A percentile compares a stretch with the other conserved stretches of the same genome.
Evolutionary conservation across 1,140 invertebrate species (phyloP).

Genomic region (Tetranychus cinnabarinus): DNA sequence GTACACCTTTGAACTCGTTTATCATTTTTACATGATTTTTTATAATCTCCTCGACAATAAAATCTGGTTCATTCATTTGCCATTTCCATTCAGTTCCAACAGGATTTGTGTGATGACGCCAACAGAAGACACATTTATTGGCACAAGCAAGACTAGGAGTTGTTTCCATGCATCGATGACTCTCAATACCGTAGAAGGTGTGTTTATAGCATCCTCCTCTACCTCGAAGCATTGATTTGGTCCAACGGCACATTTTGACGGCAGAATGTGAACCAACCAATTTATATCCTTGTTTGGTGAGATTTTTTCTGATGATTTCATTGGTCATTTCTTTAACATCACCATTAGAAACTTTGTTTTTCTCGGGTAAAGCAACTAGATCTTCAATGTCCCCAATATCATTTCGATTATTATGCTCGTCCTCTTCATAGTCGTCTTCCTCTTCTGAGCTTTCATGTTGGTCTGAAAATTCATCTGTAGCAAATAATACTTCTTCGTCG

Average conservation of each 20-base stretch:
- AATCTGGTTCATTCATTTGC: constrained; percentile 33
- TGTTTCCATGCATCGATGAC: constrained; percentile 37
- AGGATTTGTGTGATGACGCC: constrained; percentile 40
- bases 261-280: constrained; percentile 36
- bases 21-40: constrained; percentile 33
- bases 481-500: neutral
- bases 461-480: neutral
- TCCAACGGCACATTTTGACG: constrained; percentile 39
- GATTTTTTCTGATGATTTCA: constrained; percentile 25
- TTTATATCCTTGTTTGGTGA: constrained; percentile 38
- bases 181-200: constrained; percentile 39
- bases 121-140: constrained; percentile 43
- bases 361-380: neutral
- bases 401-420: neutral
- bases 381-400: constrained; percentile 9
- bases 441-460: neutral
- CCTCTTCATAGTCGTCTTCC: neutral
- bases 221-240: constrained; percentile 37
- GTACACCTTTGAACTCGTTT: constrained; percentile 36
- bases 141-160: constrained; percentile 39
- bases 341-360: constrained; percentile 1
- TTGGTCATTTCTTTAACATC: constrained; percentile 31
- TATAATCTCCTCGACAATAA: constrained; percentile 29
- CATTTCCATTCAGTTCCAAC: constrained; percentile 42
- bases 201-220: constrained; percentile 41